Base-by-base conservation (phyloP, 1,140 invertebrate genomes). In the Leptinotarsa texana region DNA sequence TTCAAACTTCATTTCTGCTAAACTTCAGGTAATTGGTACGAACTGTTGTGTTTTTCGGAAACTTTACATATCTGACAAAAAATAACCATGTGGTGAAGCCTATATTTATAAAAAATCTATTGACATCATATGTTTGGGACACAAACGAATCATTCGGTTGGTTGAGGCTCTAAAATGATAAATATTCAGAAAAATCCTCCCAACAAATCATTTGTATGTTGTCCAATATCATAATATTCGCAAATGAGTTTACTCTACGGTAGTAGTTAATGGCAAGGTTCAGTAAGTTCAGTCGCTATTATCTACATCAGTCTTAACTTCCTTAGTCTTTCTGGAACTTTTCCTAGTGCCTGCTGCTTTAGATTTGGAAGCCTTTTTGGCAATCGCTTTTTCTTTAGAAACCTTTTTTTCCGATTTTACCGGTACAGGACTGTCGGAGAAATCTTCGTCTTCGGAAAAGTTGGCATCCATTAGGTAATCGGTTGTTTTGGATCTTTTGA, bases 231-330 rank as follows among this genome's bases (percentile, higher is more conserved):
- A 42, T 3, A 42, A 42, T 42, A 42, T 42, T 42, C 1, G 33
- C 33, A 42, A 42, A 42, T 42, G 33, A 11, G 33, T 42, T 42
- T 42, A 42, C 33, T 42, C 8, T 8, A 42, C 33, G 33, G 33
- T 42, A 42, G 33, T 42, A 11, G 33, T 3, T 57, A 57, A 57
- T 4, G 51, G 51, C 51, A n/a, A 18, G 8, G 21, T 65, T 24
- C 22, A 22, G 5, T 27, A 24, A 65, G 63, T 74, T 75, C 73
- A 74, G 61, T 75, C 74, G 51, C 70, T 72, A 51, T 69, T 65
- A 17, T 74, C 75, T n/a, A 75, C 61, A 27, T 79, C 78, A 79
- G 75, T 79, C 71, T 77, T 79, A 4, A 63, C 17, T 47, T 61
- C 69, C 69, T 71, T 71, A 65, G 17, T 75, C 42, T 73, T 79